A percentile compares a stretch with the other conserved stretches of the same genome.
phyloP scores from a whole-genome alignment of 2,113 vertebrate species.

The Rhagologus leucostigma region DNA sequence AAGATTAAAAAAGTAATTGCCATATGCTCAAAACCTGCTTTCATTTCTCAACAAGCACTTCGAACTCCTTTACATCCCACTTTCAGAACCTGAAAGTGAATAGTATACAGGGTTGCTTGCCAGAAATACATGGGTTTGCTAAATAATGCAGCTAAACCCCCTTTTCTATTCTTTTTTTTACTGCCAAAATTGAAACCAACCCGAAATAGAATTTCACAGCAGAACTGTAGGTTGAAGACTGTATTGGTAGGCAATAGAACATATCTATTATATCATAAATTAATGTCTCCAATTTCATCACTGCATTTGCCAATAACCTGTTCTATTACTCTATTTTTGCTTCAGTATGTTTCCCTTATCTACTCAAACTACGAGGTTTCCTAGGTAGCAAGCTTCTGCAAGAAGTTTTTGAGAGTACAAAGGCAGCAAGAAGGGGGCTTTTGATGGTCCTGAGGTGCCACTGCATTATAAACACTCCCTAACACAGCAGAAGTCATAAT shows the following conservation, averaged over 20 bases:
- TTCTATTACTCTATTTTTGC: not conserved
- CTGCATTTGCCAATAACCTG: not conserved
- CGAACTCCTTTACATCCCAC: not conserved
- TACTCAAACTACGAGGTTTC: not conserved
- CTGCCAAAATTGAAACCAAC: not conserved
- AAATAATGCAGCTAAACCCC: not conserved
- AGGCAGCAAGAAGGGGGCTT: not conserved
- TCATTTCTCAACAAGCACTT: not conserved
- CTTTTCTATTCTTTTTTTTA: not conserved
- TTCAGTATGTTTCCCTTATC: not conserved
- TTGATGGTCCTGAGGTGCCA: not conserved
- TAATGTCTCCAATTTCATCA: not conserved
- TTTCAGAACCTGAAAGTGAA: not conserved
- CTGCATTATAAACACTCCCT: not conserved
- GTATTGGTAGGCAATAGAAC: not conserved
- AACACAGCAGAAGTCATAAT: rapidly evolving
- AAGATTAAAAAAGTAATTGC: not conserved
- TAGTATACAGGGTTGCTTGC: not conserved
- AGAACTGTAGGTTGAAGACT: not conserved
- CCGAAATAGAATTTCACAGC: not conserved
- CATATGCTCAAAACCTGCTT: not conserved
- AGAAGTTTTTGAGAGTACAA: not conserved
- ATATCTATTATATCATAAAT: not conserved
- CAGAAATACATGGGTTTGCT: not conserved
- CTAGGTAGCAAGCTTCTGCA: not conserved